phyloP scores from a whole-genome alignment of 2,113 vertebrate genomes.

The Petromus typicus region DNA sequence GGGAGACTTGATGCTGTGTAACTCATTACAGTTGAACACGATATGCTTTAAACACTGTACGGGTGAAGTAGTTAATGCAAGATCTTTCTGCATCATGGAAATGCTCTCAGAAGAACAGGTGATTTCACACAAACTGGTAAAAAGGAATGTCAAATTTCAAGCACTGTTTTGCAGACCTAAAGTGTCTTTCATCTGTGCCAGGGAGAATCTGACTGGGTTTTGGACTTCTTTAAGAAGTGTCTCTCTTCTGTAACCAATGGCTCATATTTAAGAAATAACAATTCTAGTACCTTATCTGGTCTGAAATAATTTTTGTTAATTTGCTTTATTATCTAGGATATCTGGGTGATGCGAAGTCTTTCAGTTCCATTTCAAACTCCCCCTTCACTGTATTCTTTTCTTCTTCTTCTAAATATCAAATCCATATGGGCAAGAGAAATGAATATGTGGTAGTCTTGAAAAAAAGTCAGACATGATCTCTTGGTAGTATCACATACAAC shows the following conservation, averaged over 20 bases:
- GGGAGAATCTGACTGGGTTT: not conserved
- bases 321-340: not conserved
- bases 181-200: not conserved
- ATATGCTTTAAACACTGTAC: not conserved
- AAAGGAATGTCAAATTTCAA: not conserved
- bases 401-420: not conserved
- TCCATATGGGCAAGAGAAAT: not conserved
- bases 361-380: not conserved
- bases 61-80: constrained; percentile 2
- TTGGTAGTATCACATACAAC: not conserved
- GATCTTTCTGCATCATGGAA: not conserved
- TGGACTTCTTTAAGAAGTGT: not conserved
- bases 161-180: not conserved
- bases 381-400: not conserved
- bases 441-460: not conserved
- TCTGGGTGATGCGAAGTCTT: not conserved
- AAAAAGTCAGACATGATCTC: not conserved
- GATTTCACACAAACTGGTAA: not conserved
- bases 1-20: not conserved
- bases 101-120: not conserved
- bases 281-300: not conserved
- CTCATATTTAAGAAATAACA: not conserved
- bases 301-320: not conserved
- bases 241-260: not conserved
- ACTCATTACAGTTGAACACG: not conserved